A percentile compares a stretch with the other conserved stretches of the same genome.
Evolutionary conservation across 1,140 invertebrate species (phyloP).

Genomic region (Plectrocnemia conspersa): DNA sequence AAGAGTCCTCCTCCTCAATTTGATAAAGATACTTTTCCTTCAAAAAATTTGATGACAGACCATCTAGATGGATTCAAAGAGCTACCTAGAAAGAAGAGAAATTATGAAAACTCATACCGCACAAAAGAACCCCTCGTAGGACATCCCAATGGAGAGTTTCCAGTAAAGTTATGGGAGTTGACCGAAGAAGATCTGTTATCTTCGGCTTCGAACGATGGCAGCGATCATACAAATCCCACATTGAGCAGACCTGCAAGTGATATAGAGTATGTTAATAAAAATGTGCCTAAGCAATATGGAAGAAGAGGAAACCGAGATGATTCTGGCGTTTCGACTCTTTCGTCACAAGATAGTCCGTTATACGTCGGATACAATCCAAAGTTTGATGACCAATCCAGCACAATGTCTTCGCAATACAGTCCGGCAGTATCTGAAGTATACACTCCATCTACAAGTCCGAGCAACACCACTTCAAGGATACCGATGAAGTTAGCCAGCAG

Average conservation of each 20-base stretch:
- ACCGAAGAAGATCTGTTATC: constrained; percentile 60
- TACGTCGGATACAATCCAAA: constrained; percentile 42
- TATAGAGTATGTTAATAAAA: constrained; percentile 50
- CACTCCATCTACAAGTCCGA: constrained; percentile 47
- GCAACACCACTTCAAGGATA: constrained; percentile 43
- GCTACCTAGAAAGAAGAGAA: constrained; percentile 57
- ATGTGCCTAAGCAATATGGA: constrained; percentile 50
- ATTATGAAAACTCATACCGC: constrained; percentile 73
- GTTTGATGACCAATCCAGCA: constrained; percentile 46
- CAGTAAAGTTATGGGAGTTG: constrained; percentile 73
- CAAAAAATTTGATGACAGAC: too few species aligned
- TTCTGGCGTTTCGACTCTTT: constrained; percentile 48
- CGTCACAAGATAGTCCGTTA: constrained; percentile 11
- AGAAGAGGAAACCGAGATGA: constrained; percentile 48
- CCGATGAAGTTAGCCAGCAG: constrained; percentile 42
- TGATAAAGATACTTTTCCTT: not conserved
- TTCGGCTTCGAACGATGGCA: constrained; percentile 53
- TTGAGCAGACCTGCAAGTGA: constrained; percentile 54
- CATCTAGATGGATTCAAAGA: too few species aligned
- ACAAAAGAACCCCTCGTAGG: constrained; percentile 76
- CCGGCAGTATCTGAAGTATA: constrained; percentile 50
- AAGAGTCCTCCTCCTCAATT: constrained; percentile 13
- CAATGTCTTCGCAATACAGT: constrained; percentile 45
- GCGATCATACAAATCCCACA: constrained; percentile 52
- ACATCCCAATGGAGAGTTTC: constrained; percentile 70